Evolutionary conservation across 2,888 invertebrate species (phyloP).

Genomic region (Limnephilus auricula): DNA sequence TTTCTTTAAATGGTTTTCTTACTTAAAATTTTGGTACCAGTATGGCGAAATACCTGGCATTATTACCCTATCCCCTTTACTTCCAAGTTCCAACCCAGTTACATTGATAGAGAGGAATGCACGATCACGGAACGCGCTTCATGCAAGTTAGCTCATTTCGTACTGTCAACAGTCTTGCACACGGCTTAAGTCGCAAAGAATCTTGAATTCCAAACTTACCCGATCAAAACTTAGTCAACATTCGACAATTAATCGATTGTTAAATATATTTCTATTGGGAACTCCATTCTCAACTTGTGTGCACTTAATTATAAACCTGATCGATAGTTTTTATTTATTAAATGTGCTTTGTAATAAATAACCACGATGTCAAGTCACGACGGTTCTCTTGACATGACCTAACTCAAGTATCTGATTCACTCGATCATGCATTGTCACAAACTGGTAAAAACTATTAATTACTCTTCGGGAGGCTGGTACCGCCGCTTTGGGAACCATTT

Average conservation of each 20-base stretch:
- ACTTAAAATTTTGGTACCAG: neutral
- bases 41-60: neutral
- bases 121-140: neutral
- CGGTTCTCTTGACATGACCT: too few species aligned
- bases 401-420: too few species aligned
- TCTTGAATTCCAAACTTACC: neutral
- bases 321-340: too few species aligned
- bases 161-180: neutral
- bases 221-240: neutral
- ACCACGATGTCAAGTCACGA: too few species aligned
- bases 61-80: neutral
- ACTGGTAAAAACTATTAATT: too few species aligned
- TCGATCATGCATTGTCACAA: too few species aligned
- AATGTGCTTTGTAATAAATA: too few species aligned
- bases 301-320: neutral
- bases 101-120: neutral
- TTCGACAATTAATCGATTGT: neutral
- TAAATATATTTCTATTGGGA: neutral
- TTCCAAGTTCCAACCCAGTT: neutral
- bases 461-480: too few species aligned
- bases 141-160: neutral
- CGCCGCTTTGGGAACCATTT: too few species aligned
- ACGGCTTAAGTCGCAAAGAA: neutral
- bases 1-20: neutral
- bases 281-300: neutral